Evolutionary conservation across 2,797 vertebrate genomes (phyloP).

Genomic region (Mormyrus proboscirostris): DNA sequence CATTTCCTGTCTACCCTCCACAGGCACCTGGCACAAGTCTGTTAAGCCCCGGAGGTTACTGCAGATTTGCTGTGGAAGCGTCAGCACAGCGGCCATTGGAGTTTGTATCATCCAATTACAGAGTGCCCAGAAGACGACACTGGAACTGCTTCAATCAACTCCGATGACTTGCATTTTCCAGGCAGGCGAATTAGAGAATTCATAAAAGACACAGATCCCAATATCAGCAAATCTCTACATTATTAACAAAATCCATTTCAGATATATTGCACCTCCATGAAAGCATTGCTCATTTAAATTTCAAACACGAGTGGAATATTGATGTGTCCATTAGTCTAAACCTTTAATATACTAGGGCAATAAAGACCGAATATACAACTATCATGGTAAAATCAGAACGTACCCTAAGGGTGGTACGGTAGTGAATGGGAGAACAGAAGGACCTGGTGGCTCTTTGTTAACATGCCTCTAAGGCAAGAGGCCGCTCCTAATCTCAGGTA

Average conservation of each 20-base stretch:
- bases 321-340: conserved; percentile 5
- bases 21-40: neutral
- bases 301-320: conserved; percentile 10
- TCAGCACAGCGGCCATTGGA: neutral
- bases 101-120: neutral
- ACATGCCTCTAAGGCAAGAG: neutral
- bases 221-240: neutral
- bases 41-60: neutral
- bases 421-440: neutral
- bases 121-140: neutral
- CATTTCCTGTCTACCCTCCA: neutral
- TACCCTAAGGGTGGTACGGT: neutral
- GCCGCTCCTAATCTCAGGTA: neutral
- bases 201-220: neutral
- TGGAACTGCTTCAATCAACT: neutral
- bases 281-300: conserved; percentile 10
- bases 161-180: neutral
- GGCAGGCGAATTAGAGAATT: neutral
- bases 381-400: neutral
- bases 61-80: neutral
- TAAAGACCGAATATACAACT: neutral
- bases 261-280: neutral
- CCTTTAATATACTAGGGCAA: conserved; percentile 10
- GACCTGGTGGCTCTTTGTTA: neutral
- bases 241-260: conserved; percentile 15